phyloP scores from a whole-genome alignment of 2,888 invertebrate genomes.

The Drosophila prolongata region DNA sequence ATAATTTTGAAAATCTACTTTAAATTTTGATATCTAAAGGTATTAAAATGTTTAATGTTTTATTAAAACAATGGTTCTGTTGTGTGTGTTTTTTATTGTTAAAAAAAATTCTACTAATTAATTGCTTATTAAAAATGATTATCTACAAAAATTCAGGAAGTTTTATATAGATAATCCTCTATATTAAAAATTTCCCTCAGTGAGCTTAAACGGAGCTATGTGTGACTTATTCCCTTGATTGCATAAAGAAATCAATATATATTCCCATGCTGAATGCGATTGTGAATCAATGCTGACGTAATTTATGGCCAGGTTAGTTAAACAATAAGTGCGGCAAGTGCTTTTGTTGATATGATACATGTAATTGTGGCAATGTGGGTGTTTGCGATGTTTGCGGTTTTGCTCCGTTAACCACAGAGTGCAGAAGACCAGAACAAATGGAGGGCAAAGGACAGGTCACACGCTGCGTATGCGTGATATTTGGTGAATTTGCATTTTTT shows the following conservation, averaged over 20 bases:
- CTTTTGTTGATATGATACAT: constrained; percentile 22
- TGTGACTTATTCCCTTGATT: constrained; percentile 7
- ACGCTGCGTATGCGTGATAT: constrained; percentile 67
- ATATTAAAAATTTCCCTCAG: neutral
- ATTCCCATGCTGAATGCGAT: neutral
- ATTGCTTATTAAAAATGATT: too few relatives aligned
- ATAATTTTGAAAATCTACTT: too few relatives aligned
- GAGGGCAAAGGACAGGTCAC: constrained; percentile 25
- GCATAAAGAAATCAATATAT: constrained; percentile 58
- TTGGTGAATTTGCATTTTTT: constrained; percentile 46
- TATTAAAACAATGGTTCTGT: too few relatives aligned
- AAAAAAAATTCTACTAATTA: neutral
- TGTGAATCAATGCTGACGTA: constrained; percentile 35
- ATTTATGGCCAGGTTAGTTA: constrained; percentile 50
- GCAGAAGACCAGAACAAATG: constrained; percentile 8
- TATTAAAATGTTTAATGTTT: too few relatives aligned
- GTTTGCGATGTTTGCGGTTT: constrained; percentile 10
- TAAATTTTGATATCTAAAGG: too few relatives aligned
- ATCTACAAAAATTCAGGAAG: too few relatives aligned
- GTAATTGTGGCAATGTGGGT: constrained; percentile 23
- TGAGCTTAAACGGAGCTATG: neutral
- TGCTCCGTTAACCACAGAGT: constrained; percentile 15
- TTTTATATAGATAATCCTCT: too few relatives aligned
- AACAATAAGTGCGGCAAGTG: constrained; percentile 34
- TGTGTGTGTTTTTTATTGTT: too few relatives aligned